Base-by-base conservation (phyloP, 2,888 invertebrate genomes). In the Erebia epiphron region DNA sequence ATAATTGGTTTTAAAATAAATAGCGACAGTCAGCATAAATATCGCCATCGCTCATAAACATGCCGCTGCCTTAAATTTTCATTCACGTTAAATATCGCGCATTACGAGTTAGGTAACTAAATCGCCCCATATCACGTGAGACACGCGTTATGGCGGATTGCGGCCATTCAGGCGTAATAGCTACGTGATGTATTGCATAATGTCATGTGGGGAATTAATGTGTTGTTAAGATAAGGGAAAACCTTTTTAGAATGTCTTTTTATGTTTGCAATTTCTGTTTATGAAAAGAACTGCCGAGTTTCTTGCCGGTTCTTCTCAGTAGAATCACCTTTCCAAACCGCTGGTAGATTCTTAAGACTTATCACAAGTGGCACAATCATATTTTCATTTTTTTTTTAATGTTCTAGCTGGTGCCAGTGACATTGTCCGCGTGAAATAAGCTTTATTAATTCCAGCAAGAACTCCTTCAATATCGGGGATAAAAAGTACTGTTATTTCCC, bases 111-210 rank as follows among this genome's bases (percentile, higher is more conserved):
- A 67, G 72, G 75, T 73, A 75, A 72, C 76, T 73, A 76, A 77
- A 79, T 78, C 71, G 77, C 75, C 71, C 63, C 67, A 71, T 64
- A 71, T 75, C 79, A 78, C 77, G 78, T 71, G 63, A 79, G 73
- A 74, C 66, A 75, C 73, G 69, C 76, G 73, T 78, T 76, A 78
- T 67, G 71, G 62, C 70, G 73, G 73, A 67, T 72, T 68, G 69
- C 57, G 70, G 46, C 66, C 57, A 72, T 73, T 70, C 66, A 61
- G 64, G 46, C 21, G 63, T 60, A 68, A 73, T 67, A 18, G 43
- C 66, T 68, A 62, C 58, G 71, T 72, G 66, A 74, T 69, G 60
- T 68, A 69, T 74, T 56, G 70, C 50, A 57, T 65, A 69, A 70
- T 74, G 60, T 69, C 68, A 66, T 68, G 66, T 68, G 41, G 57